Base-by-base conservation (phyloP, 2,797 vertebrate genomes). In the Halcyon badia region DNA sequence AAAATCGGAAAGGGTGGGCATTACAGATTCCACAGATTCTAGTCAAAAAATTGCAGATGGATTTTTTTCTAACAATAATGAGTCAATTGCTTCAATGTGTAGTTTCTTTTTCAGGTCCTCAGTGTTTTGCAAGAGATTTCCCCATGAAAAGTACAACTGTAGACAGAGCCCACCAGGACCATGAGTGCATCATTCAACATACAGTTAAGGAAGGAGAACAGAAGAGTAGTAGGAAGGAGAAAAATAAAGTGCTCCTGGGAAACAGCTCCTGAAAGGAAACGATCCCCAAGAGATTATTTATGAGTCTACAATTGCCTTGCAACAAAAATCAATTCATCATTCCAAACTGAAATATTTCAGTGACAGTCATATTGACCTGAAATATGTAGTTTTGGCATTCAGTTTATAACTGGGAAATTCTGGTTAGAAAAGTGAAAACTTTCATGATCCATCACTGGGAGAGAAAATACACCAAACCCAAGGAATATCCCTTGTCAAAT, bases 391-490 rank as follows among this genome's bases (percentile, higher is more conserved):
- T 75, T 70, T 16, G n/a, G 3, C 14, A 16, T 68, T 61, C 1
- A 2, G 31, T 39, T 57, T n/a, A 71, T 31, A 65, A 26, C 15
- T 15, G 48, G 25, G 31, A 65, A 31, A 65, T 52, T 70, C 82
- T 73, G 33, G 5, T 65, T 70, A 54, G 24, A 65, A 65, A 69
- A 69, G 3, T 33, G 15, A 35, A 57, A 18, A 6, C 54, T 78
- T 81, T 56, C 14, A 9, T 25, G 15, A 11, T 39, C 26, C 22
- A 6, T 9, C 19, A 22, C 2, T 33, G 31, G 1, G 2, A 1
- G 8, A 0, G 0, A 3, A 10, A 33, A 1, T 31, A 31, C 16
- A 4, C 12, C n/a, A 83, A 35, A 9, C 5, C 7, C 8, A 19
- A 41, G 10, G 28, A 65, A 77, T 49, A 81, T 33, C 61, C 24